These are phyloP conservation scores for Eledone cirrhosa DNA, from an alignment of 2,888 invertebrate genomes.

Conservation along the genomic window DNA sequence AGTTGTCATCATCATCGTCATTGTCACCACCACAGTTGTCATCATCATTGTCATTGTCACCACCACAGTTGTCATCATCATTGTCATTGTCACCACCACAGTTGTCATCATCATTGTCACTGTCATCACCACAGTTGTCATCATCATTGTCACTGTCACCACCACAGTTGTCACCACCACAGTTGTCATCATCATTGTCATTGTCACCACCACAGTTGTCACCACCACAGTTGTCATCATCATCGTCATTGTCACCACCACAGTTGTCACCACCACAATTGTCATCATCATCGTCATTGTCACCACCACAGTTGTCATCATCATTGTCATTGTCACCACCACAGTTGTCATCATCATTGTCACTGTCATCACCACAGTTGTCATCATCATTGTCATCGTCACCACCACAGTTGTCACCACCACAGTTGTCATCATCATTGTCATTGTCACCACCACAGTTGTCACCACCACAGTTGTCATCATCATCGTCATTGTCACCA, in stretches of 20 bases:
- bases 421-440: neutral
- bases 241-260: neutral
- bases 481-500: neutral
- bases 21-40: neutral
- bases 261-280: neutral
- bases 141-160: neutral
- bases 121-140: neutral
- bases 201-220: neutral
- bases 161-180: neutral
- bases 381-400: neutral
- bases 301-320: neutral
- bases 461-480: neutral
- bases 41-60: neutral
- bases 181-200: neutral
- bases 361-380: neutral
- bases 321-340: too few species aligned
- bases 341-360: neutral
- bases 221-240: neutral
- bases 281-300: neutral
- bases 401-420: neutral
- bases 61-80: neutral
- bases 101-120: slow-evolving; percentile 6
- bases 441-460: neutral
- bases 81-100: neutral
- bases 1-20: slow-evolving; percentile 1